Conservation (phyloP, 2,113 vertebrate genomes). For the Erpornis zantholeuca region DNA sequence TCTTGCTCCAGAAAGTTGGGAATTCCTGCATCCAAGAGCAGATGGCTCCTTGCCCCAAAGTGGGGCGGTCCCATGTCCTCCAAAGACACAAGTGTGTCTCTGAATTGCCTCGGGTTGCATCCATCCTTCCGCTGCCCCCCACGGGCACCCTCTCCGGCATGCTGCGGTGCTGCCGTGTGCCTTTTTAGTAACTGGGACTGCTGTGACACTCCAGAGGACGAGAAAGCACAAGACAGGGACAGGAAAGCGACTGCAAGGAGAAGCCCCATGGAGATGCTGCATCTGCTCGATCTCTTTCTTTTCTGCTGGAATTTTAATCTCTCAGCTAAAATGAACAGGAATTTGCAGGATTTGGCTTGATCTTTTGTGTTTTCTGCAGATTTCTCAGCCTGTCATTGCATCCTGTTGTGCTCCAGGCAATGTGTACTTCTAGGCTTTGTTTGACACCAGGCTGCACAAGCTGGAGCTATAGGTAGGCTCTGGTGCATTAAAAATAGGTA, state of each 20-base stretch:
- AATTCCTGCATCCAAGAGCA: background rate
- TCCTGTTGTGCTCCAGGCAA: constrained; percentile 23
- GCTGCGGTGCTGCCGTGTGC: background rate
- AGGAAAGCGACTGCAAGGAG: background rate
- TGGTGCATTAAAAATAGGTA: background rate
- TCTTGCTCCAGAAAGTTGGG: background rate
- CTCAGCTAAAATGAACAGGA: background rate
- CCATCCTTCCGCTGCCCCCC: background rate
- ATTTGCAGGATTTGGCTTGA: background rate
- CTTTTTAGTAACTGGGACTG: background rate
- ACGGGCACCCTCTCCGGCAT: fast-evolving
- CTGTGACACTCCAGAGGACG: background rate
- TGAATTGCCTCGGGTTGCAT: background rate
- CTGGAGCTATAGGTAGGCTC: background rate
- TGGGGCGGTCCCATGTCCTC: background rate
- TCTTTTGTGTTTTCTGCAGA: background rate
- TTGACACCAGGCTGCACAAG: background rate
- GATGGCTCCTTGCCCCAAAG: background rate
- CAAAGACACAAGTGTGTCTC: background rate
- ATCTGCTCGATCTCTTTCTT: constrained; percentile 32
- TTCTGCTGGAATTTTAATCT: constrained; percentile 15
- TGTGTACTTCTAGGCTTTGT: background rate
- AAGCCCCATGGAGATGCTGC: constrained; percentile 19
- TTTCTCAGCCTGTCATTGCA: background rate
- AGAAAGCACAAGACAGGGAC: background rate